These are phyloP conservation scores for Neoarius graeffei DNA, from an alignment of 2,113 vertebrate species.

Conservation along the genomic window DNA sequence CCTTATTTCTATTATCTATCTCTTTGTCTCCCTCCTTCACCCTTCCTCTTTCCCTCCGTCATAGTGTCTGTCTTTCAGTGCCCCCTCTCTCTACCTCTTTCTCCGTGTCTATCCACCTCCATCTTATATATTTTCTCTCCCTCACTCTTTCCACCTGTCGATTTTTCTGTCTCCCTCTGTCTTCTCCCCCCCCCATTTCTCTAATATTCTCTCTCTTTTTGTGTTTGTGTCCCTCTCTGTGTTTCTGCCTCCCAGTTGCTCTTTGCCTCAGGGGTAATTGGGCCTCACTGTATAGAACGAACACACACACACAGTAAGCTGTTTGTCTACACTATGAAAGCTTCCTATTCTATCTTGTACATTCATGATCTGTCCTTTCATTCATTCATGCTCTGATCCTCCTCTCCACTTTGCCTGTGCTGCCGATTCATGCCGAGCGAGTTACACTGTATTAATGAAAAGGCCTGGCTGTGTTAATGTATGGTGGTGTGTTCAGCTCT, in stretches of 20 bases:
- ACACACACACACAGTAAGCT: conserved; percentile 15
- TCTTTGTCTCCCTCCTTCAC: background rate
- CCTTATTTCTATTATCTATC: background rate
- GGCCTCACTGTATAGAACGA: conserved; percentile 33
- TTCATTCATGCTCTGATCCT: conserved; percentile 28
- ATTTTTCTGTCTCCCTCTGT: background rate
- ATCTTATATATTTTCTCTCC: background rate
- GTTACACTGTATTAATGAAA: background rate
- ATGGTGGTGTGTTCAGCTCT: background rate
- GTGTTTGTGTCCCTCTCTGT: background rate
- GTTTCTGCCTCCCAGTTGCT: background rate
- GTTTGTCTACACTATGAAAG: conserved; percentile 31
- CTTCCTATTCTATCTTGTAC: conserved; percentile 16
- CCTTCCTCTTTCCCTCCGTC: background rate
- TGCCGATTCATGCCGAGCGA: background rate
- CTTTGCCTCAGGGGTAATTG: conserved; percentile 8
- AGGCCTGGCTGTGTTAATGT: background rate
- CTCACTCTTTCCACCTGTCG: background rate
- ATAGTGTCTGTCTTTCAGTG: background rate
- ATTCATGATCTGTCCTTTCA: conserved; percentile 20
- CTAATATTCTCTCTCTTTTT: background rate
- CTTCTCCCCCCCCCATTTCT: background rate
- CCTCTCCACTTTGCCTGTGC: conserved; percentile 12
- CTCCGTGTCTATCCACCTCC: background rate
- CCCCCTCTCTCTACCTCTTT: too few species aligned